Percentiles rank a stretch among this genome's conserved stretches.
These are phyloP conservation scores for Hydropsyche betteni DNA, from an alignment of 2,888 invertebrate species.

Conservation along the genomic window DNA sequence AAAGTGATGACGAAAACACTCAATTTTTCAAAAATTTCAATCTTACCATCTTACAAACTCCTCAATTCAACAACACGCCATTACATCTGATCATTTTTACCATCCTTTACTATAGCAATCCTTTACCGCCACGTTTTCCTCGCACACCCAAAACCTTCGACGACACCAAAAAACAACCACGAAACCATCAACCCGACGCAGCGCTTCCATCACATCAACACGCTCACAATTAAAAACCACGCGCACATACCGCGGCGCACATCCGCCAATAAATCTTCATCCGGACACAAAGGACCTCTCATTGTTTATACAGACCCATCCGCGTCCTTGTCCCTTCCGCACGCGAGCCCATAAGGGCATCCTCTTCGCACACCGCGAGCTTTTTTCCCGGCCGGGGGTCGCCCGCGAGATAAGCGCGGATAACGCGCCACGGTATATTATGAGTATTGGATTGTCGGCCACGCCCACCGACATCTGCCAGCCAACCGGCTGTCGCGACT, in stretches of 20 bases:
- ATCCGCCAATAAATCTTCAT: slow-evolving; percentile 41
- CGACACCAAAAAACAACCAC: too few relatives aligned
- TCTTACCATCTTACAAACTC: too few relatives aligned
- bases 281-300: slow-evolving; percentile 40
- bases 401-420: slow-evolving; percentile 45
- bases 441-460: slow-evolving; percentile 50
- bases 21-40: too few relatives aligned
- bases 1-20: too few relatives aligned
- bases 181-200: too few relatives aligned
- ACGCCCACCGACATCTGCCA: slow-evolving; percentile 50
- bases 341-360: background rate
- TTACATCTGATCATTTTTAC: too few relatives aligned
- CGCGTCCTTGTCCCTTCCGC: slow-evolving; percentile 33
- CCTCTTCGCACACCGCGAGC: slow-evolving; percentile 20
- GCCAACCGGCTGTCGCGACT: slow-evolving; percentile 46
- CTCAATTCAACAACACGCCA: too few relatives aligned
- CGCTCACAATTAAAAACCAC: slow-evolving; percentile 54
- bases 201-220: slow-evolving; percentile 53
- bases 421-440: slow-evolving; percentile 46
- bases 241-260: slow-evolving; percentile 5
- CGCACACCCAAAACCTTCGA: too few relatives aligned
- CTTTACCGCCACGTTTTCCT: too few relatives aligned
- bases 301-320: slow-evolving; percentile 44
- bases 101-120: too few relatives aligned
- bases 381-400: slow-evolving; percentile 39